phyloP scores from a whole-genome alignment of 2,797 vertebrate genomes.

The Smutsia gigantea region DNA sequence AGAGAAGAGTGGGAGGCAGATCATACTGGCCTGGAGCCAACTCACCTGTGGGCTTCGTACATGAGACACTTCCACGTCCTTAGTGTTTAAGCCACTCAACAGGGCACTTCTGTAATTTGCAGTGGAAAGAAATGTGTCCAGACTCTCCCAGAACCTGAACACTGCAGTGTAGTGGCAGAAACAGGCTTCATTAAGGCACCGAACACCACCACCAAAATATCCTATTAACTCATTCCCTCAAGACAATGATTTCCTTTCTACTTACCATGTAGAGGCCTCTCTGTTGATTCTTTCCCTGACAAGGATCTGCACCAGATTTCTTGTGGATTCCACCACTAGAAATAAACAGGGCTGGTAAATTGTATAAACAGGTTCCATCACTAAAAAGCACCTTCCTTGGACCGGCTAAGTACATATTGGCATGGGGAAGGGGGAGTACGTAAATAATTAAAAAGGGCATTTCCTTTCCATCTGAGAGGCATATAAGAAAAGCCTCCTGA shows the following conservation, averaged over 20 bases:
- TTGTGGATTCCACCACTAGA: not conserved
- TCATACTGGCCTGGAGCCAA: not conserved
- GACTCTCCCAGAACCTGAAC: not conserved
- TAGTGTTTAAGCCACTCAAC: not conserved
- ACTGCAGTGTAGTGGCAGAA: too few relatives aligned
- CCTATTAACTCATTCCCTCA: not conserved
- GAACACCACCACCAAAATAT: not conserved
- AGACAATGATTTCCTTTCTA: not conserved
- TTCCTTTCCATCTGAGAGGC: not conserved
- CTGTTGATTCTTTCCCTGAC: not conserved
- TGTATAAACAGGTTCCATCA: not conserved
- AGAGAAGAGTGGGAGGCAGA: not conserved
- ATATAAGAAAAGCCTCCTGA: not conserved
- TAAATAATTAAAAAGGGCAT: not conserved
- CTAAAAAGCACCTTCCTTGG: not conserved
- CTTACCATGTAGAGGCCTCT: not conserved
- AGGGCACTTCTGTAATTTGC: not conserved
- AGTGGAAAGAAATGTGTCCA: not conserved
- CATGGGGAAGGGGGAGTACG: not conserved
- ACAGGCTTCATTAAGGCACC: not conserved
- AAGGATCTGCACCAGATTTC: not conserved
- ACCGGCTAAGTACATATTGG: not conserved
- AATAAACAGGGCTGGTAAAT: not conserved
- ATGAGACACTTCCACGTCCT: not conserved
- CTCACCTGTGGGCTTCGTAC: not conserved